Conservation (phyloP, 1,140 invertebrate genomes). For the Drosophila pachea region DNA sequence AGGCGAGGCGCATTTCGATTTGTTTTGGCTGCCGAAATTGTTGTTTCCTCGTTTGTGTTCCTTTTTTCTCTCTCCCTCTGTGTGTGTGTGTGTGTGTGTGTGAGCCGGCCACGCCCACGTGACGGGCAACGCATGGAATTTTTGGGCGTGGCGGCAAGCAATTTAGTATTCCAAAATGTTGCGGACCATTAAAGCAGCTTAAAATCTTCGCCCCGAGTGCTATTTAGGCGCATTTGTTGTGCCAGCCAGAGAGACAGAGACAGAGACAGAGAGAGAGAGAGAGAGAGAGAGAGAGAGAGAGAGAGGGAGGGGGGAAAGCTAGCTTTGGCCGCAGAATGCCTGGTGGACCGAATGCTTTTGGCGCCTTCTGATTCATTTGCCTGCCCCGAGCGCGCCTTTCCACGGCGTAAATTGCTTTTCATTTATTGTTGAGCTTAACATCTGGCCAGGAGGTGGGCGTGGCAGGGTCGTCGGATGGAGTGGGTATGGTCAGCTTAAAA, state of each 20-base stretch:
- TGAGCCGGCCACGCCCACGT: slow-evolving; percentile 23
- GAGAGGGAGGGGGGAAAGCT: background rate
- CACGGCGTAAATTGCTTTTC: slow-evolving; percentile 68
- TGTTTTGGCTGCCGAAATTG: slow-evolving; percentile 11
- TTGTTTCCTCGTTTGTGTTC: too few relatives aligned
- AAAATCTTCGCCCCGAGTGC: slow-evolving; percentile 15
- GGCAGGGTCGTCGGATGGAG: too few relatives aligned
- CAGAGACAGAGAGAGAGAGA: background rate
- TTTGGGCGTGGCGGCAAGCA: slow-evolving; percentile 20
- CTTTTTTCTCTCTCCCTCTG: too few relatives aligned
- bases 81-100: background rate
- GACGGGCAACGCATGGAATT: slow-evolving; percentile 34
- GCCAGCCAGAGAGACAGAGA: background rate
- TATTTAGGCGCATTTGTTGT: slow-evolving; percentile 2
- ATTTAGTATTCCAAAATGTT: slow-evolving; percentile 72
- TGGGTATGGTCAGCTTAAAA: slow-evolving; percentile 19
- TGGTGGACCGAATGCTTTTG: slow-evolving; percentile 50
- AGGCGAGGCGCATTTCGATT: slow-evolving; percentile 26
- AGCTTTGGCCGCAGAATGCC: slow-evolving; percentile 41
- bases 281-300: background rate
- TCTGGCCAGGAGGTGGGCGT: background rate
- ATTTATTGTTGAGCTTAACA: slow-evolving; percentile 40
- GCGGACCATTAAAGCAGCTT: slow-evolving; percentile 59
- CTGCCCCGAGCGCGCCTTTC: slow-evolving; percentile 25
- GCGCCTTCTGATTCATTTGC: slow-evolving; percentile 50